phyloP scores from a whole-genome alignment of 2,113 vertebrate genomes.

The Cryptotis parvus region DNA sequence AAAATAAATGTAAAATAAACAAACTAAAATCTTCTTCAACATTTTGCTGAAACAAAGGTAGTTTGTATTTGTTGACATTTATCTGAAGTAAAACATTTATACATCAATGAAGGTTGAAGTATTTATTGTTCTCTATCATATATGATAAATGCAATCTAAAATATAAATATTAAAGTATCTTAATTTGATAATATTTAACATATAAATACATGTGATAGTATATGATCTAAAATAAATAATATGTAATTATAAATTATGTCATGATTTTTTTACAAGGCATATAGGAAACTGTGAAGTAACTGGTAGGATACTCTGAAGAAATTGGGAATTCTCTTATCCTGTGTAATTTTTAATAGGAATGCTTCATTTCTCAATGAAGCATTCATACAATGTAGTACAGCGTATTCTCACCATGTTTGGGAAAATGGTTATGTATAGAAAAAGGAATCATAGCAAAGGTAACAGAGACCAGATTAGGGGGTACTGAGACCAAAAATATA shows the following conservation, averaged over 20 bases:
- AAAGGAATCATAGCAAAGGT: not conserved
- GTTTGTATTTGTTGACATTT: not conserved
- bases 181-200: not conserved
- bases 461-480: too few species aligned
- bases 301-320: not conserved
- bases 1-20: too few species aligned
- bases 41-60: slow-evolving; percentile 35
- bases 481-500: not conserved
- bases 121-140: not conserved
- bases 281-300: not conserved
- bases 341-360: accelerated
- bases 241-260: too few species aligned
- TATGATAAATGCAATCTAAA: not conserved
- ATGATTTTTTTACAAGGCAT: too few species aligned
- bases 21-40: not conserved
- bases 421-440: not conserved
- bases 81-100: not conserved
- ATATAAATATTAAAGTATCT: not conserved
- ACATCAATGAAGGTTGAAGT: not conserved
- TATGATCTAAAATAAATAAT: too few species aligned
- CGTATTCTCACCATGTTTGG: not conserved
- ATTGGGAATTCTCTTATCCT: not conserved
- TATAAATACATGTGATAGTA: too few species aligned
- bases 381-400: accelerated
- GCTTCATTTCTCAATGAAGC: not conserved